phyloP scores from a whole-genome alignment of 1,140 invertebrate genomes.

The Eupeodes corollae region DNA sequence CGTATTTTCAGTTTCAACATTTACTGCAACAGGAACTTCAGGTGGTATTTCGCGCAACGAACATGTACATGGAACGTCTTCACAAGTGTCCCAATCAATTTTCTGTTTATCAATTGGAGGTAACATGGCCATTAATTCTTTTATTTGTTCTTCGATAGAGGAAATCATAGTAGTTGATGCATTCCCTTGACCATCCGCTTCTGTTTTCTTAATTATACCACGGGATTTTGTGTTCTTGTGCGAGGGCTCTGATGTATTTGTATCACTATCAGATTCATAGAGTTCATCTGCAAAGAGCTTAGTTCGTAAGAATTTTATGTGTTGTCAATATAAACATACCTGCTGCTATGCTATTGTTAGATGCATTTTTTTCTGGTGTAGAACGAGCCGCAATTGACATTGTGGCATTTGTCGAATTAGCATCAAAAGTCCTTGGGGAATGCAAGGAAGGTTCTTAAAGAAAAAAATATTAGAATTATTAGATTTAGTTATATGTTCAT shows the following conservation, averaged over 20 bases:
- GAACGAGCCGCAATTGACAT: conserved; percentile 3
- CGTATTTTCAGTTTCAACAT: neutral
- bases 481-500: neutral
- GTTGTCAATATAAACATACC: neutral
- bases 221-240: too few relatives aligned
- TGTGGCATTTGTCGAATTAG: conserved; percentile 16
- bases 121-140: neutral
- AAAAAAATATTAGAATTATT: neutral
- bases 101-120: neutral
- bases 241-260: conserved; percentile 26
- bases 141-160: neutral
- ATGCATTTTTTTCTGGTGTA: conserved; percentile 12
- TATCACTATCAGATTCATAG: conserved; percentile 22
- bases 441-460: conserved; percentile 24
- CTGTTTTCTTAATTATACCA: conserved; percentile 9
- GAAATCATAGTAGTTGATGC: neutral
- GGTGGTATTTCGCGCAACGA: conserved; percentile 11
- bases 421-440: conserved; percentile 20
- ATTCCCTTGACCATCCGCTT: too few relatives aligned
- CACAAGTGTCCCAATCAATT: neutral
- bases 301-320: neutral
- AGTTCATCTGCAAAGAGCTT: conserved; percentile 11
- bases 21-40: neutral
- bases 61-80: conserved; percentile 26
- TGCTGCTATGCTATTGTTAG: neutral